Base-by-base conservation (phyloP, 2,797 vertebrate genomes). In the Corythornis leucogaster region DNA sequence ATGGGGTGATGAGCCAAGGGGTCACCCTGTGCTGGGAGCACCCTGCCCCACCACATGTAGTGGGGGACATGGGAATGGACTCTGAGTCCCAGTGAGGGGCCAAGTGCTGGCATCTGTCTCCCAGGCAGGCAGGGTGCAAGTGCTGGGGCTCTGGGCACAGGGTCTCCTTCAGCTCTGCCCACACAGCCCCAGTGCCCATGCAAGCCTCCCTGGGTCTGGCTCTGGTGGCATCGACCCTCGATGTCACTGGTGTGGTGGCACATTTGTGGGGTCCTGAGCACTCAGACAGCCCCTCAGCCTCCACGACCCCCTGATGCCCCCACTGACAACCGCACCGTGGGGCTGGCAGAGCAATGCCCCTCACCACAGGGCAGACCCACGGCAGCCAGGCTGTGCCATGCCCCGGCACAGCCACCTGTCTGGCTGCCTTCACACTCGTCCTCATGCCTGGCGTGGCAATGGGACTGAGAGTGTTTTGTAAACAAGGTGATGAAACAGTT, bases 401-500 rank as follows among this genome's bases (percentile, higher is more conserved):
- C 19, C 28, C 43, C 1, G 0, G 45, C 6, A 13, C 45, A 15
- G 54, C 71, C 7, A 3, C 55, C 11, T 8, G 3, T 33, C 21
- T 2, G 0, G 71, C 31, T 17, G 22, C n/a, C 61, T n/a, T 51
- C 9, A 1, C 4, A 9, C 71, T 62, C 9, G 4, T 55, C 35
- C 54, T 53, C 28, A 3, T 0, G 2, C 46, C 59, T 30, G 5
- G 12, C 1, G 0, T 57, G 68, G 68, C 80, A 5, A 12, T 2
- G 1, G 83, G 63, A 74, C 7, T 0, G 1, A 22, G 74, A 0
- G 5, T 95, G 92, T 94, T 93, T 96, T 51, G 71, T 96, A 96
- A 96, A 96, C 96, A 95, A 90, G 94, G 96, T 96, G 94, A 96
- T 96, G 94, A 94, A 96, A 95, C 80, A 82, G 96, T 95, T 95